Base-by-base conservation (phyloP, 2,888 invertebrate species). In the Drosophila peninsularis region DNA sequence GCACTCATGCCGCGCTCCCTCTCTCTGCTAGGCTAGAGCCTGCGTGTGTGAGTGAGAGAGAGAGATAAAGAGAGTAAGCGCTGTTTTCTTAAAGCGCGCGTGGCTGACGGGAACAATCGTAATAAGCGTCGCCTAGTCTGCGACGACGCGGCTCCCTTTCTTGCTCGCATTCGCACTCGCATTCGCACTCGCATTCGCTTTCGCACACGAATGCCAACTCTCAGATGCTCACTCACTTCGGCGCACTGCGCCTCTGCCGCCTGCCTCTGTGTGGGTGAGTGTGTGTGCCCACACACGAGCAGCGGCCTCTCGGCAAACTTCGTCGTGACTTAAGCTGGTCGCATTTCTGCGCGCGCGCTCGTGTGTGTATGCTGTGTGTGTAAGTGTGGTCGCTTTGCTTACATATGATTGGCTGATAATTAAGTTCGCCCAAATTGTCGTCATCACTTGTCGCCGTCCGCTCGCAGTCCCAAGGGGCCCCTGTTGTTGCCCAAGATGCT, bases 351-450 rank as follows among this genome's bases (percentile, higher is more conserved):
- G 53, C n/a, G 27, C 42, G n/a, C 24, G 44, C 9, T 14, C 9
- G 44, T 44, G 7, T 44, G 24, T 17, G 42, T 42, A 30, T 30
- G 30, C 30, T 19, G 27, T 27, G 39, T 53, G 57, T 24, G 62
- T 32, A 55, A 50, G 63, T 58, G 62, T 60, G 55, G 19, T 52
- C 45, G 70, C 24, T 27, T 36, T 47, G 69, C 74, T 66, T n/a
- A 66, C 68, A 67, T 36, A 68, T 63, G 76, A 80, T 81, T 80
- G 78, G 78, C 70, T 68, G 63, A 14, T 44, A 67, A 60, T 62
- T 64, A 50, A 56, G 49, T 44, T 41, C 49, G 37, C 21, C 17
- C 10, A 57, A 55, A 62, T 60, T 77, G 77, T 66, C 74, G 65
- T 68, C 74, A 68, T 53, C 65, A 63, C n/a, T 64, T 64, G 41